Evolutionary conservation across 2,888 invertebrate species (phyloP), one percentile per base, ranked within the genome.

Genomic region (Biston stratarius): DNA sequence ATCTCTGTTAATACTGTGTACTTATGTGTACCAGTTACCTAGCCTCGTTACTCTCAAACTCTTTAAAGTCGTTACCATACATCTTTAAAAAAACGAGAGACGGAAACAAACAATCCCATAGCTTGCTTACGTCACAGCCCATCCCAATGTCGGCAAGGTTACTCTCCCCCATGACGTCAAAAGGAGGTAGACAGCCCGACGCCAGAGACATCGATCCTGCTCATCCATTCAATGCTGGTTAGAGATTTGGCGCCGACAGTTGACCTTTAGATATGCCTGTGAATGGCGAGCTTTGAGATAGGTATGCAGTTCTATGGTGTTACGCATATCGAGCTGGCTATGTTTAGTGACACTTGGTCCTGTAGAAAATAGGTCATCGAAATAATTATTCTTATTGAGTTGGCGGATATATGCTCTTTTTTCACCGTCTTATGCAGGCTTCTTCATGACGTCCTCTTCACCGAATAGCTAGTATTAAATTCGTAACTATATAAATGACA

Each of bases 151-250:
- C 67, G 24, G 48, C 57, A 61, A 64, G 68, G 70, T 64, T 73
- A 77, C 77, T 81, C 79, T 83, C 78, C 24, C 64, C 65, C 12
- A 61, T 86, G 86, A 87, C 86, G 86, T 86, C 84, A 86, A 70
- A 57, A 64, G 76, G 71, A 72, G 75, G 56, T 74, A 87, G 86
- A 87, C 86, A 64, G 64, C 64, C 71, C 75, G 86, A 61, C 86
- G 87, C 84, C 86, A 6, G 7, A 36, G 45, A 60, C 85, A 87
- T 87, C 80, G 86, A 87, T 86, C 77, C 68, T 60, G 62, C 68
- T 75, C 72, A 62, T 56, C 67, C 80, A 83, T 83, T 83, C 83
- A 83, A 82, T 75, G 77, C 73, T 77, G 74, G 64, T 15, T 33
- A 53, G 38, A 53, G 45, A 51, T 67, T 52, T 64, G 67, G 66